phyloP scores from a whole-genome alignment of 1,140 invertebrate genomes.

The Drosophila repletoides region DNA sequence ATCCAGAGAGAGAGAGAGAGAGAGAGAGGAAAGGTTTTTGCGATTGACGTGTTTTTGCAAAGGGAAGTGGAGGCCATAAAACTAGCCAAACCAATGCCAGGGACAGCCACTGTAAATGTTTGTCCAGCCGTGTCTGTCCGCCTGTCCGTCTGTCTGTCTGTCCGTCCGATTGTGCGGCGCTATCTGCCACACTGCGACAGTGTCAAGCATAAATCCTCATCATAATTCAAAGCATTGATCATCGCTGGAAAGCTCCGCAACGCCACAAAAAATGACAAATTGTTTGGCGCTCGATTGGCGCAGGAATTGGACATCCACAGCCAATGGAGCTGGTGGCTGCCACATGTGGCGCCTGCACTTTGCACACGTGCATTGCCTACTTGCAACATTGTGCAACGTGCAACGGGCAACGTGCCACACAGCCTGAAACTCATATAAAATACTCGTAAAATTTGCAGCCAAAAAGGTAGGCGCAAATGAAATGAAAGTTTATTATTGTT shows the following conservation, averaged over 20 bases:
- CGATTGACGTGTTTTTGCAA: slow-evolving; percentile 35
- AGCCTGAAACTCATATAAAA: slow-evolving; percentile 72
- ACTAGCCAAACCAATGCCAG: slow-evolving; percentile 58
- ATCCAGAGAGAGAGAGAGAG: slow-evolving; percentile 41
- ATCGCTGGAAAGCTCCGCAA: slow-evolving; percentile 39
- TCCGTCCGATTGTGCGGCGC: slow-evolving; percentile 51
- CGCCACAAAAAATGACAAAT: slow-evolving; percentile 80
- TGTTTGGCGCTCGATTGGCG: slow-evolving; percentile 79
- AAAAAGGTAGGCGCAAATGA: slow-evolving; percentile 38
- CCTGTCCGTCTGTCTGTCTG: slow-evolving; percentile 27
- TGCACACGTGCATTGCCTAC: slow-evolving; percentile 62
- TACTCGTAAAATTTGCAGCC: slow-evolving; percentile 65
- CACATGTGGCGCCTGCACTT: slow-evolving; percentile 63
- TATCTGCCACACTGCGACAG: slow-evolving; percentile 78
- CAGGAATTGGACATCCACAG: slow-evolving; percentile 50
- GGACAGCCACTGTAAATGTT: slow-evolving; percentile 52
- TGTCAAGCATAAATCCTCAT: slow-evolving; percentile 82
- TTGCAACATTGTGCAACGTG: slow-evolving; percentile 22
- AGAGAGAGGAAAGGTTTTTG: background rate
- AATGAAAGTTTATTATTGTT: slow-evolving; percentile 79
- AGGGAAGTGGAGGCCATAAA: slow-evolving; percentile 72
- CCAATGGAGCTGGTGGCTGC: slow-evolving; percentile 15
- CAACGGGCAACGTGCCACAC: slow-evolving; percentile 29
- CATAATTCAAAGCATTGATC: slow-evolving; percentile 82
- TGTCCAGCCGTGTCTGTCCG: slow-evolving; percentile 58